These are phyloP conservation scores for Vidua macroura DNA, from an alignment of 2,113 vertebrate genomes.

Conservation along the genomic window DNA sequence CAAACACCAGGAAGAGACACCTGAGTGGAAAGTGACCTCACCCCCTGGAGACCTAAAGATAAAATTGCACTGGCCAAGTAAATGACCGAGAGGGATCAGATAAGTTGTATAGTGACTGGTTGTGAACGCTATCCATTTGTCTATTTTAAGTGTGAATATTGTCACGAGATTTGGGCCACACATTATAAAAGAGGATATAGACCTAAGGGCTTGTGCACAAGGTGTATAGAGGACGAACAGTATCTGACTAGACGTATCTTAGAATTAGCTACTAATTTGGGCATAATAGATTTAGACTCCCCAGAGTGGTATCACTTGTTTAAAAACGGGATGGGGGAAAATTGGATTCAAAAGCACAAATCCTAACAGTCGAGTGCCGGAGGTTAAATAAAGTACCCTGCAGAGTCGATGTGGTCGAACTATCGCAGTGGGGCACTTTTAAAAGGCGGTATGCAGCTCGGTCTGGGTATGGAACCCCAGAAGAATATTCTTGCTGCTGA, in stretches of 20 bases:
- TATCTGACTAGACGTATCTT: not conserved
- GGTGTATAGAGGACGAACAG: not conserved
- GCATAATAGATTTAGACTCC: not conserved
- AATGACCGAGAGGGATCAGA: too few relatives aligned
- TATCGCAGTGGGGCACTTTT: not conserved
- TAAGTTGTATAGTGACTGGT: not conserved
- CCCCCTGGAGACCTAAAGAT: too few relatives aligned
- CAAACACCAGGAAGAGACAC: too few relatives aligned
- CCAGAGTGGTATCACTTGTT: not conserved
- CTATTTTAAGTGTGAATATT: not conserved
- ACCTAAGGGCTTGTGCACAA: too few relatives aligned
- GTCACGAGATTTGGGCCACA: not conserved
- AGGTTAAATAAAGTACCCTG: not conserved
- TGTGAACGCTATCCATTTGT: not conserved
- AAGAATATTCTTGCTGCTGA: not conserved
- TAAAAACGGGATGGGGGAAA: not conserved
- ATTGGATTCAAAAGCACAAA: not conserved
- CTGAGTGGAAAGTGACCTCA: too few relatives aligned
- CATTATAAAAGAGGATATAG: not conserved
- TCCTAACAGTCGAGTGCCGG: not conserved
- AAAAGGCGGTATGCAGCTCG: not conserved
- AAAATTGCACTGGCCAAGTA: too few relatives aligned
- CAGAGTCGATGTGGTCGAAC: not conserved
- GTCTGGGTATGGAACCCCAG: not conserved
- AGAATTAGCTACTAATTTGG: not conserved